Conservation (phyloP, 2,113 vertebrate species). For the Conger conger region DNA sequence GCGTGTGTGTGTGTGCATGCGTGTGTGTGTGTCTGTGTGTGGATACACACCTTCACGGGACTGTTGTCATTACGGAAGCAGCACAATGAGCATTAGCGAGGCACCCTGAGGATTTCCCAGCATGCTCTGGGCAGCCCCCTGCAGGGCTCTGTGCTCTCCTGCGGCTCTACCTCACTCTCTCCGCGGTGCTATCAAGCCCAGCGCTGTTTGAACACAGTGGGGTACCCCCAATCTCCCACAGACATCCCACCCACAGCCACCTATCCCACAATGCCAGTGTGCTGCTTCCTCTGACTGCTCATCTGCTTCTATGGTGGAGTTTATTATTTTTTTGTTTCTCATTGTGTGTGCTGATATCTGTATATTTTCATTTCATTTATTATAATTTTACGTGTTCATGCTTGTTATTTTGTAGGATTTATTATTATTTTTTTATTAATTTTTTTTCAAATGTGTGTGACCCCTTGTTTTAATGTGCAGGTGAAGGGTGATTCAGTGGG, state of each 20-base stretch:
- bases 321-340: not conserved
- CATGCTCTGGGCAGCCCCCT: not conserved
- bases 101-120: not conserved
- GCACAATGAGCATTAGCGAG: constrained; percentile 11
- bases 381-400: not conserved
- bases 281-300: not conserved
- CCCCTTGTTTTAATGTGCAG: not conserved
- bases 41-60: not conserved
- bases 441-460: not conserved
- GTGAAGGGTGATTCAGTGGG: too few species aligned
- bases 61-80: not conserved
- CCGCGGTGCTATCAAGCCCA: not conserved
- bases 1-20: not conserved
- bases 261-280: constrained; percentile 3
- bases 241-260: not conserved
- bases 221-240: not conserved
- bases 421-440: not conserved
- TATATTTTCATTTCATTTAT: not conserved
- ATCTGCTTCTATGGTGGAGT: not conserved
- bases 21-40: constrained; percentile 21
- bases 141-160: not conserved
- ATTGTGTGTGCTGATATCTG: not conserved
- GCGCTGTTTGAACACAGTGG: not conserved
- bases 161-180: not conserved
- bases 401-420: not conserved